These are phyloP conservation scores for Xestia rhomboidea DNA, from an alignment of 2,888 invertebrate genomes.

Conservation along the genomic window DNA sequence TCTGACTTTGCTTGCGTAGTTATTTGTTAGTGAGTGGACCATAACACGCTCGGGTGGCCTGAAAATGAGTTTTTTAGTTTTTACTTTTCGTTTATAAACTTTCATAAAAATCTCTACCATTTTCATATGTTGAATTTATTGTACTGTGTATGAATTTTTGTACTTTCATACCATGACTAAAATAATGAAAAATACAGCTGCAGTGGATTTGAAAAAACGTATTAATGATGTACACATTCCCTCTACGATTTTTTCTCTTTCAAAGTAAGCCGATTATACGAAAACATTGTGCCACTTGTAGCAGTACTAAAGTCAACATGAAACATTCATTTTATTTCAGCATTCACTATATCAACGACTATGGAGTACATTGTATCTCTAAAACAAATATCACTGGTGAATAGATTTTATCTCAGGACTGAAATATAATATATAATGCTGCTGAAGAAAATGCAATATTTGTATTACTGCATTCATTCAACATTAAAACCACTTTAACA, in stretches of 20 bases:
- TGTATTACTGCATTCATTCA: slow-evolving; percentile 4
- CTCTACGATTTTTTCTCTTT: not conserved
- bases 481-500: slow-evolving; percentile 18
- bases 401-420: not conserved
- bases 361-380: not conserved
- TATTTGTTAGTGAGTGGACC: not conserved
- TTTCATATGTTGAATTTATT: not conserved
- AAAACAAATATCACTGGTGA: not conserved
- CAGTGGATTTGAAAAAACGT: not conserved
- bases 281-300: slow-evolving; percentile 13
- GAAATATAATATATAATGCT: not conserved
- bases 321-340: slow-evolving; percentile 14
- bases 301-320: slow-evolving; percentile 4
- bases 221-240: not conserved
- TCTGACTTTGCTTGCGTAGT: too few relatives aligned
- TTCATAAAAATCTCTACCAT: not conserved
- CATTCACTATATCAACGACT: not conserved
- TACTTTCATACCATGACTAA: not conserved
- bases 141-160: not conserved
- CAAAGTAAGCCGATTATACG: slow-evolving; percentile 13
- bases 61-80: slow-evolving; percentile 7
- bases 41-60: too few relatives aligned
- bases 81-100: not conserved
- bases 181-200: not conserved
- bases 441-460: slow-evolving; percentile 7